Percentiles rank a stretch among this genome's conserved stretches.
Conservation (phyloP, 2,113 vertebrate genomes). For the Lepus americanus region DNA sequence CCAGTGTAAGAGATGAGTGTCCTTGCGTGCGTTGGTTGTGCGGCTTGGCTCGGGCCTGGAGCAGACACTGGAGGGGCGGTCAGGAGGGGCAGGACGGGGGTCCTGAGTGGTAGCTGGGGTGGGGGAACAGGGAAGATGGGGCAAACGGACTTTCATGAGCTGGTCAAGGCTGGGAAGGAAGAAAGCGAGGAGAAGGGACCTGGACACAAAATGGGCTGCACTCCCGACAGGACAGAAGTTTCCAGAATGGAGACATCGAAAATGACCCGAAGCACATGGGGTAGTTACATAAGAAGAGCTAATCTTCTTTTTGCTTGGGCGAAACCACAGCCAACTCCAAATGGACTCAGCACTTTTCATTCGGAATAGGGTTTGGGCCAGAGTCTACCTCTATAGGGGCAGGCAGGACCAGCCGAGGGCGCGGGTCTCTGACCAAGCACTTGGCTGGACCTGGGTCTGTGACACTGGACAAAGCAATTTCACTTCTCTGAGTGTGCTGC, state of each 20-base stretch:
- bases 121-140: not conserved
- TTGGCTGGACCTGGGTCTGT: not conserved
- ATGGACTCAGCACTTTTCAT: not conserved
- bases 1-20: not conserved
- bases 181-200: not conserved
- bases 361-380: not conserved
- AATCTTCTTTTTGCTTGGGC: not conserved
- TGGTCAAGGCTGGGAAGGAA: not conserved
- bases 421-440: not conserved
- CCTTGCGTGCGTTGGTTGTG: not conserved
- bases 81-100: not conserved
- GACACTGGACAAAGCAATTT: not conserved
- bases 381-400: not conserved
- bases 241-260: not conserved
- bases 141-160: not conserved
- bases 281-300: not conserved
- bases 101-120: not conserved
- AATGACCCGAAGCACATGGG: not conserved
- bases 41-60: conserved; percentile 3
- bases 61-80: not conserved
- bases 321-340: not conserved
- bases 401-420: not conserved
- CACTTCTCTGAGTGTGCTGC: conserved; percentile 61
- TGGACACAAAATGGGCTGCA: not conserved
- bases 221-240: not conserved